Evolutionary conservation across 2,113 vertebrate genomes (phyloP).

Genomic region (Hyla sarda): DNA sequence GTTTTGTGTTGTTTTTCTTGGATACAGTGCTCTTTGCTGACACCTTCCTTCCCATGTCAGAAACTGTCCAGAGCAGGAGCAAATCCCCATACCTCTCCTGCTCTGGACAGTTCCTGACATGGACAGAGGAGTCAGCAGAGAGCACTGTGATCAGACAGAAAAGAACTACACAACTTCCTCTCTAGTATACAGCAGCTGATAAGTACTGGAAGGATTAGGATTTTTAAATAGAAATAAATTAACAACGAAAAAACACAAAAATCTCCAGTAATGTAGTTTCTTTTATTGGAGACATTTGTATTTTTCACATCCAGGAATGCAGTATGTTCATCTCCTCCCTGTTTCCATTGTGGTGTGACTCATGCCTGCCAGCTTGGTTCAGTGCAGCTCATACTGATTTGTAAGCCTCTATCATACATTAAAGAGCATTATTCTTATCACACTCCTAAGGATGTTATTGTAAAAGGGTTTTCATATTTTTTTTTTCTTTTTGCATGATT

Average conservation of each 20-base stretch:
- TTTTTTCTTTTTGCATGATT: not conserved
- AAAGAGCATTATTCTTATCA: conserved; percentile 57
- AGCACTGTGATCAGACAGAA: too few relatives aligned
- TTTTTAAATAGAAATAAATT: too few relatives aligned
- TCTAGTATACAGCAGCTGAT: too few relatives aligned
- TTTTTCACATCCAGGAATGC: conserved; percentile 15
- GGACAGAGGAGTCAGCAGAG: too few relatives aligned
- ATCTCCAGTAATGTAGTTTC: not conserved
- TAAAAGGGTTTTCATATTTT: conserved; percentile 11
- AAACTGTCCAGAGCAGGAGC: too few relatives aligned
- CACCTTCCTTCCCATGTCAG: too few relatives aligned
- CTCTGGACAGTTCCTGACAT: too few relatives aligned
- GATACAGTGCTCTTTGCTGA: too few relatives aligned
- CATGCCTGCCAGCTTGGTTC: conserved; percentile 53
- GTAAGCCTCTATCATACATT: conserved; percentile 49
- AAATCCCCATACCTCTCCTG: too few relatives aligned
- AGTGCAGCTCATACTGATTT: conserved; percentile 38
- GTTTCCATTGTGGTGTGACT: conserved; percentile 49
- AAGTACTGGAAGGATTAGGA: too few relatives aligned
- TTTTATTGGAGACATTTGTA: conserved; percentile 28
- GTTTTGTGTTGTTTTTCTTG: too few relatives aligned
- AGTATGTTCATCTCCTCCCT: conserved; percentile 36
- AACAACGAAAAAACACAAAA: not conserved
- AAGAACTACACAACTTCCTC: too few relatives aligned
- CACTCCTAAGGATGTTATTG: conserved; percentile 29